Evolutionary conservation across 2,888 invertebrate species (phyloP).

Genomic region (Dynastes tityus): DNA sequence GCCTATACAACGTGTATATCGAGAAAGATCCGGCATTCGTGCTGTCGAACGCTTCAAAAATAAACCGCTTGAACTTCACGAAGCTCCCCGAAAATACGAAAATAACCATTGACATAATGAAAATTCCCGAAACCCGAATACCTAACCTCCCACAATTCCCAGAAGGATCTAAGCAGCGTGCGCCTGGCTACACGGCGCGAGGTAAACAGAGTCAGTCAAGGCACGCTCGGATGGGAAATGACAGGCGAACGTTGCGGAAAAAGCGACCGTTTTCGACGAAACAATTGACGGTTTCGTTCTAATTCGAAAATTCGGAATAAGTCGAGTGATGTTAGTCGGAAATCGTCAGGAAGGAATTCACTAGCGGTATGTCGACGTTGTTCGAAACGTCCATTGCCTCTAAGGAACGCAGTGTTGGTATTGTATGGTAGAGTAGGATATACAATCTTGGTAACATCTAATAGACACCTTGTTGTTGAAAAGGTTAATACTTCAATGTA

Average conservation of each 20-base stretch:
- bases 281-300: slow-evolving; percentile 2
- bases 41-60: slow-evolving; percentile 43
- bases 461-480: background rate
- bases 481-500: no score
- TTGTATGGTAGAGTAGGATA: background rate
- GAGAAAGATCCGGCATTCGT: background rate
- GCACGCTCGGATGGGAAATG: background rate
- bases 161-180: background rate
- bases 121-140: slow-evolving; percentile 54
- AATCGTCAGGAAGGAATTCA: slow-evolving; percentile 34
- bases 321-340: slow-evolving; percentile 34
- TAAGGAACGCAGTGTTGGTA: background rate
- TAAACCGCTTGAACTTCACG: slow-evolving; percentile 49
- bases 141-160: slow-evolving; percentile 50
- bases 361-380: slow-evolving; percentile 34
- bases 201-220: slow-evolving; percentile 25
- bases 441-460: background rate
- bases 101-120: slow-evolving; percentile 56
- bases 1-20: background rate
- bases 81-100: slow-evolving; percentile 52
- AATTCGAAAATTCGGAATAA: slow-evolving; percentile 22
- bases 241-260: background rate
- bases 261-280: slow-evolving; percentile 15
- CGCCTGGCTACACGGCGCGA: background rate
- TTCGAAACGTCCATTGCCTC: background rate